Percentiles rank a stretch among this genome's conserved stretches.
These are phyloP conservation scores for Copidosoma aretas DNA, from an alignment of 2,888 invertebrate species.

Conservation along the genomic window DNA sequence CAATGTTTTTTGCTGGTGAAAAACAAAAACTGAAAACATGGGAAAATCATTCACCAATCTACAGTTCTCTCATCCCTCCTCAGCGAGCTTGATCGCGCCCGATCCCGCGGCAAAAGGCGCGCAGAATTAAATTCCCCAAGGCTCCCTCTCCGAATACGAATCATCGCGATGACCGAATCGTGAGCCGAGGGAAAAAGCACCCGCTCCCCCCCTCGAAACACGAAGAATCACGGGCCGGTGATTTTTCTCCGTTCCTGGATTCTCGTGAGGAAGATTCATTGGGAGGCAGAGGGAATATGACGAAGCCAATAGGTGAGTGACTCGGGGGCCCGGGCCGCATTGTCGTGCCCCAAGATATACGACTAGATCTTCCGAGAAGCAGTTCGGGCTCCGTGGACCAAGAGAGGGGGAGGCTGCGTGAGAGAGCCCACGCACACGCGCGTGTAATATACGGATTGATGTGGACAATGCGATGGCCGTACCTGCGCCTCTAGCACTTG, in stretches of 20 bases:
- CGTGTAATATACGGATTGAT: not conserved
- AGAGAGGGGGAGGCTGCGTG: slow-evolving; percentile 16
- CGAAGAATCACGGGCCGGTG: slow-evolving; percentile 12
- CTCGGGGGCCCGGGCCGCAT: too few relatives aligned
- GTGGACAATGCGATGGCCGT: not conserved
- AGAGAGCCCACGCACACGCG: not conserved
- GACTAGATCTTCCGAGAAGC: slow-evolving; percentile 60
- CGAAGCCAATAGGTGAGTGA: slow-evolving; percentile 53
- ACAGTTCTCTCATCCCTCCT: too few relatives aligned
- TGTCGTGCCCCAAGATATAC: slow-evolving; percentile 61
- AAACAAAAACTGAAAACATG: too few relatives aligned
- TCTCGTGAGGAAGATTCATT: not conserved
- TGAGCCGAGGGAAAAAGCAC: too few relatives aligned
- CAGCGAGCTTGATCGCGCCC: too few relatives aligned
- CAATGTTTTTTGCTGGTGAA: too few relatives aligned
- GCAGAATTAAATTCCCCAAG: not conserved
- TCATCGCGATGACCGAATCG: not conserved
- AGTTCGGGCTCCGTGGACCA: slow-evolving; percentile 57
- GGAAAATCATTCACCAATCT: too few relatives aligned
- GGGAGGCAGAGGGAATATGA: slow-evolving; percentile 17
- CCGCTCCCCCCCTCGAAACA: not conserved
- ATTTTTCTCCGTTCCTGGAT: slow-evolving; percentile 34
- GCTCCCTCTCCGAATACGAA: too few relatives aligned
- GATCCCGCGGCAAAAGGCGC: too few relatives aligned
- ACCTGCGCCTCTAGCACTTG: not conserved